Percentiles rank a stretch among this genome's conserved stretches.
phyloP scores from a whole-genome alignment of 2,797 vertebrate species.

The Crax fasciolata region DNA sequence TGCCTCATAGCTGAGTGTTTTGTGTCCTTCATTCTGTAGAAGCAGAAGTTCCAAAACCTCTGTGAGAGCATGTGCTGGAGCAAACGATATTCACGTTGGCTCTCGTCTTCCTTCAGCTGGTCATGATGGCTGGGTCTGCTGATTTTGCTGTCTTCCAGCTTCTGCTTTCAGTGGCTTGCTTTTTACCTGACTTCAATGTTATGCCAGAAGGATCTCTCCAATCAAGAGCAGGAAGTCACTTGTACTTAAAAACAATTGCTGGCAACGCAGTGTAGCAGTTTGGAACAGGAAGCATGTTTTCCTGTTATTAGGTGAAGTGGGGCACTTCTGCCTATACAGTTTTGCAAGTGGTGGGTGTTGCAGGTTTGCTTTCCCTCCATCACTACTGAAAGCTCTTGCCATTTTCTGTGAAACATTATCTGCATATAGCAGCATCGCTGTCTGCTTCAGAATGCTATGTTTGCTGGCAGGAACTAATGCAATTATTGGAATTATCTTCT shows the following conservation, averaged over 20 bases:
- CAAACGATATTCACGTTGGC: neutral
- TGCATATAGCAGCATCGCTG: neutral
- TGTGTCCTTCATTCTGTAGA: neutral
- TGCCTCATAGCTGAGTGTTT: neutral
- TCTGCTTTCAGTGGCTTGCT: neutral
- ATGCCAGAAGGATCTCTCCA: neutral
- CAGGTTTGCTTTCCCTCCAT: neutral
- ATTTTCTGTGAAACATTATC: neutral
- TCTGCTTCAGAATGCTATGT: neutral
- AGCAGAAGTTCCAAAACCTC: neutral
- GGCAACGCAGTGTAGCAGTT: neutral
- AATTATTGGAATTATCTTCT: neutral
- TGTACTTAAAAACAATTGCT: neutral
- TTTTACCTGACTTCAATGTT: neutral
- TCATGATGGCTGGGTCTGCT: neutral
- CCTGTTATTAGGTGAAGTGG: neutral
- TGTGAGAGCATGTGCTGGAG: too few species aligned
- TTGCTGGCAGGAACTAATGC: neutral
- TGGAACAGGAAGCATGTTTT: neutral
- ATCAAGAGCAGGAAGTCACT: neutral
- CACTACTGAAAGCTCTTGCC: neutral
- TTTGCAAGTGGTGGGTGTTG: neutral
- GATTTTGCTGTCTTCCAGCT: neutral
- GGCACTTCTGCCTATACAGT: neutral
- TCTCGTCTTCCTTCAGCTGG: neutral